phyloP scores from a whole-genome alignment of 1,140 invertebrate species.

The Pogonognathellus flavescens region DNA sequence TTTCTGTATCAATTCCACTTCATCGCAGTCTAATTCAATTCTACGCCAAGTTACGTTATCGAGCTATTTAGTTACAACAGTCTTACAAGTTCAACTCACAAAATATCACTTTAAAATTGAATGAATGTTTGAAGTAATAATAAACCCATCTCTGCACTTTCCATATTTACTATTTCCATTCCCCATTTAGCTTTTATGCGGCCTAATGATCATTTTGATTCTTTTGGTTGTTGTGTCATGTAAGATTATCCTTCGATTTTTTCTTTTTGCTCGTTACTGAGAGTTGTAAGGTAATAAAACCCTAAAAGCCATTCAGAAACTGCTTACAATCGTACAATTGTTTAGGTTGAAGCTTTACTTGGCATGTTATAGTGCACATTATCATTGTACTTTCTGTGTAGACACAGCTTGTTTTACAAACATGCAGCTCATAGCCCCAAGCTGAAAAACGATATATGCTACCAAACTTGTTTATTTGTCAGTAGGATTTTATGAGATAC shows the following conservation, averaged over 20 bases:
- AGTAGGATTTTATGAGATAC: slow-evolving; percentile 26
- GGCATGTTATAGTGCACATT: neutral
- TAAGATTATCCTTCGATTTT: slow-evolving; percentile 10
- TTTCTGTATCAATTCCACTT: slow-evolving; percentile 13
- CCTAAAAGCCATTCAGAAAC: slow-evolving; percentile 12
- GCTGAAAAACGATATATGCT: neutral
- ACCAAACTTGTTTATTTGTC: slow-evolving; percentile 35
- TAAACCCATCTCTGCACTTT: no score
- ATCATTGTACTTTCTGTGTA: neutral
- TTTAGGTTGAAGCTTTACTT: no score
- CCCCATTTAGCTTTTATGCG: no score
- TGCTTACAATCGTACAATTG: slow-evolving; percentile 24
- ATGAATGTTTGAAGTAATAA: no score
- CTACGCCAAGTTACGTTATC: neutral
- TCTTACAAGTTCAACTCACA: no score
- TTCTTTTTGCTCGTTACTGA: slow-evolving; percentile 27
- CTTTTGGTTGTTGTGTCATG: slow-evolving; percentile 25
- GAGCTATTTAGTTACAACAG: no score
- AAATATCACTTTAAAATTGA: no score
- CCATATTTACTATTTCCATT: no score
- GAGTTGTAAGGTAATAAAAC: slow-evolving; percentile 32
- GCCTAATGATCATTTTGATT: slow-evolving; percentile 9
- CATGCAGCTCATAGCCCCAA: slow-evolving; percentile 1
- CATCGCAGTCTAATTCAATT: slow-evolving; percentile 26
- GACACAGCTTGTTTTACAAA: neutral